Evolutionary conservation across 2,113 vertebrate genomes (phyloP), one percentile per base, ranked within the genome.

Genomic region (Microtus montanus): DNA sequence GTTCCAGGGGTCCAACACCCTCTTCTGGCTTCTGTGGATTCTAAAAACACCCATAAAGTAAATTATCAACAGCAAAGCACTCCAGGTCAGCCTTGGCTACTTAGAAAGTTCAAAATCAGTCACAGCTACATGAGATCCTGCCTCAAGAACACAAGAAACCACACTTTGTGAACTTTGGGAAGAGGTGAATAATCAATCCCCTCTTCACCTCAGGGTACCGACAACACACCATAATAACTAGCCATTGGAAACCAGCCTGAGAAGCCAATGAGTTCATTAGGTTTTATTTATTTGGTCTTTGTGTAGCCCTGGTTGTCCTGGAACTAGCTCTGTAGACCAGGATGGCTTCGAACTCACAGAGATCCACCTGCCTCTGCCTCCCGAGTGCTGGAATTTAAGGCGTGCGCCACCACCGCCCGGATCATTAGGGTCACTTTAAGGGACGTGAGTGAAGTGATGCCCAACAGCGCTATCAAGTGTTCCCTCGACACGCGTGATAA

Each of bases 391-490:
- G 44, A 44, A 44, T 44, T 44, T 44, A n/a, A 71, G 70, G 70
- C 1, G 2, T n/a, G 15, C 0, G 3, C 17, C 70, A n/a, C 68
- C 15, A 35, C 68, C 1, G 7, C 68, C 33, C 7, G 15, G 14
- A 15, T 70, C 33, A n/a, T 35, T n/a, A n/a, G 68, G 33, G 35
- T 61, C 61, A 80, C 15, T 80, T 54, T n/a, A 54, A 54, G 49
- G 33, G 22, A 0, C 3, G 28, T 41, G 13, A 63, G 24, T 83
- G n/a, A 38, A 28, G n/a, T 41, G 58, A 38, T 26, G 11, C n/a
- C 54, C 54, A 83, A 83, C 54, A 83, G 79, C 52, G 11, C 1
- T 35, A 13, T 13, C 54, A 82, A 61, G 54, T 61, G 33, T 82
- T 12, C n/a, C 54, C 20, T n/a, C n/a, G 7, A 61, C n/a, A 28